Evolutionary conservation across 2,888 invertebrate genomes (phyloP).

Genomic region (Acrocyrtus sp.): DNA sequence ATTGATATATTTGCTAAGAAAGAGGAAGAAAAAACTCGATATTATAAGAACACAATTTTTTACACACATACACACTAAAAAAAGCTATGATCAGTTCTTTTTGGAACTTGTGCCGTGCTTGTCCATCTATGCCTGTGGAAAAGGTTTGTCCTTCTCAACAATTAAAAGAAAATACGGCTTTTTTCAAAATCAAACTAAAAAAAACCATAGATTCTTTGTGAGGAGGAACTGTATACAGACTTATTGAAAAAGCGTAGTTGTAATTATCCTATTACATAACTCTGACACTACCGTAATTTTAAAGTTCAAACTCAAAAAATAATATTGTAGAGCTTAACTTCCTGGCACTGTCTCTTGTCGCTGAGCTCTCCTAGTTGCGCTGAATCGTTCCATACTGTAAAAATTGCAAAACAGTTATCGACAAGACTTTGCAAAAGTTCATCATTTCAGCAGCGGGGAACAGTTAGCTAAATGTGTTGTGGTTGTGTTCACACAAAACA

Average conservation of each 20-base stretch:
- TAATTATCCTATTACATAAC: too few species aligned
- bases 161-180: constrained; percentile 40
- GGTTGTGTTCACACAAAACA: background rate
- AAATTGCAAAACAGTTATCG: too few species aligned
- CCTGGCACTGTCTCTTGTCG: constrained; percentile 44
- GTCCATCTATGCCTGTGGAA: constrained; percentile 96
- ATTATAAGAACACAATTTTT: constrained; percentile 23
- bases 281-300: too few species aligned
- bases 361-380: too few species aligned
- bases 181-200: constrained; percentile 14
- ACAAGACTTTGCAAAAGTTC: too few species aligned
- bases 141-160: constrained; percentile 75
- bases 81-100: constrained; percentile 87
- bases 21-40: background rate
- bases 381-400: too few species aligned
- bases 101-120: constrained; percentile 96
- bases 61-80: constrained; percentile 18
- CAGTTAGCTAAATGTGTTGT: constrained; percentile 18
- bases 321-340: constrained; percentile 39
- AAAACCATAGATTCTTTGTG: background rate
- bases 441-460: too few species aligned
- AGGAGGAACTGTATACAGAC: background rate
- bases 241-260: too few species aligned
- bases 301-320: background rate
- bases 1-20: background rate